These are phyloP conservation scores for Neocrepidodera transversa DNA, from an alignment of 2,888 invertebrate genomes.

Conservation along the genomic window DNA sequence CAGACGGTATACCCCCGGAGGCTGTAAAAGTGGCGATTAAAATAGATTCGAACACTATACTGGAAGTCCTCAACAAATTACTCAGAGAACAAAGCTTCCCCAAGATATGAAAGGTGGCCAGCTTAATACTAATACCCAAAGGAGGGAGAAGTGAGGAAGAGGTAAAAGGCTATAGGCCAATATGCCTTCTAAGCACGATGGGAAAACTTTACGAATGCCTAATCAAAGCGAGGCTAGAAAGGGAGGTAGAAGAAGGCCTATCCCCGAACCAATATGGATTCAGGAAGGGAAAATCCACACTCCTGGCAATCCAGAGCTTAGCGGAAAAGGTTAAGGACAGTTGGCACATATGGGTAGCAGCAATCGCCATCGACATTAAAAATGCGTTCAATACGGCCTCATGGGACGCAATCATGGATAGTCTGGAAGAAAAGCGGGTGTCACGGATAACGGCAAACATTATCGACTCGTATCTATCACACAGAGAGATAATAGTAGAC, in stretches of 20 bases:
- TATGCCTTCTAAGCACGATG: no score
- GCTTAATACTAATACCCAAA: background rate
- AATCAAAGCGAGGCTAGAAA: background rate
- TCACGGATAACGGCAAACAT: no score
- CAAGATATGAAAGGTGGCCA: background rate
- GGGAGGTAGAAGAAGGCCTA: background rate
- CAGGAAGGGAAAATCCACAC: background rate
- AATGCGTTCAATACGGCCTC: no score
- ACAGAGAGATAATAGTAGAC: no score
- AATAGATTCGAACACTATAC: background rate
- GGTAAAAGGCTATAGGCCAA: no score
- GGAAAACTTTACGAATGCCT: no score
- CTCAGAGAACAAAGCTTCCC: background rate
- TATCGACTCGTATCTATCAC: no score
- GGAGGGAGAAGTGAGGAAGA: no score
- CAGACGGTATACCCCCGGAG: constrained; percentile 25
- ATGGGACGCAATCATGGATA: no score
- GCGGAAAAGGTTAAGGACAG: background rate
- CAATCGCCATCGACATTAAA: no score
- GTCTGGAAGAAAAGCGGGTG: no score
- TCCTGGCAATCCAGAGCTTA: background rate
- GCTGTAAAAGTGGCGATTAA: background rate
- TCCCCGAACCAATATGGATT: background rate
- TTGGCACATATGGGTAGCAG: no score
- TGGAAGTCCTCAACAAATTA: background rate